These are phyloP conservation scores for Aphaenogaster floridana DNA, from an alignment of 1,140 invertebrate species.

Conservation along the genomic window DNA sequence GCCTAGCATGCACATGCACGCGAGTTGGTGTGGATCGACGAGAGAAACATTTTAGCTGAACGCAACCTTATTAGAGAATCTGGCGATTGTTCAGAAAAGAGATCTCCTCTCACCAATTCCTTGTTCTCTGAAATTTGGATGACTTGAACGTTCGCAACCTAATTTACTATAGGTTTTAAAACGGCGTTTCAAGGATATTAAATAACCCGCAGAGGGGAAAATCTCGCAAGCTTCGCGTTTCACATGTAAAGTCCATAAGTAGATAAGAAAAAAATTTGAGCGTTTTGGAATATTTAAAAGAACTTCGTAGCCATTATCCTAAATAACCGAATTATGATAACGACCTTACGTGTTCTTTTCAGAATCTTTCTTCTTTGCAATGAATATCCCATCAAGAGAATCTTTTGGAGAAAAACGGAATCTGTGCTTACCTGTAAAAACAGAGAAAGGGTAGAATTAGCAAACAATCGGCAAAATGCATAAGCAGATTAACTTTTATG, in stretches of 20 bases:
- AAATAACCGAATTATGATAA: conserved; percentile 15
- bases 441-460: conserved; percentile 24
- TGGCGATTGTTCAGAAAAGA: background rate
- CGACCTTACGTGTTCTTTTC: conserved; percentile 22
- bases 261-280: conserved; percentile 1
- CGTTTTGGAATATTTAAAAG: conserved; percentile 4
- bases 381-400: conserved; percentile 13
- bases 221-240: background rate
- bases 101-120: background rate
- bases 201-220: background rate
- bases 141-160: background rate
- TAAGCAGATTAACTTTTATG: conserved; percentile 5
- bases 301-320: background rate
- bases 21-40: conserved; percentile 1
- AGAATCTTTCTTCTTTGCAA: background rate
- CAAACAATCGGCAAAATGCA: background rate
- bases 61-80: conserved; percentile 36
- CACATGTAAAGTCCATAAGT: background rate
- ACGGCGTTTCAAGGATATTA: background rate
- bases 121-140: background rate
- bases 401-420: background rate
- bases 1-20: background rate
- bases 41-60: conserved; percentile 32
- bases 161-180: background rate
- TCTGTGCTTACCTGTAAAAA: conserved; percentile 52